A percentile compares a stretch with the other conserved stretches of the same genome.
Conservation (phyloP, 2,888 invertebrate genomes). For the Scaptomyza reducta region DNA sequence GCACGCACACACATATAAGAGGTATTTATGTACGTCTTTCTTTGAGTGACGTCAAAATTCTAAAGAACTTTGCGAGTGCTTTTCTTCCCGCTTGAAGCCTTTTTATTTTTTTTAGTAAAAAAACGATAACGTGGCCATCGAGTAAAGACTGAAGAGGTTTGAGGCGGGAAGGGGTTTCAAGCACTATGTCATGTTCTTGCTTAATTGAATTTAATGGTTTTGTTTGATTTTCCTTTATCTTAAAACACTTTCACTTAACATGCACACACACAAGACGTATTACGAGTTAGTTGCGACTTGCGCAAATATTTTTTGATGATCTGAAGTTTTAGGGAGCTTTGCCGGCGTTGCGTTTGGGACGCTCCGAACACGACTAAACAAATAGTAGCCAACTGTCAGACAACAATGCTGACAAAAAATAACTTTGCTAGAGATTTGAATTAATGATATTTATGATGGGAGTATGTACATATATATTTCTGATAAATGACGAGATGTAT, state of each 20-base stretch:
- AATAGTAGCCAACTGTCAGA: conserved; percentile 44
- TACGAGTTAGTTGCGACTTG: conserved; percentile 11
- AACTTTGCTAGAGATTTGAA: conserved; percentile 30
- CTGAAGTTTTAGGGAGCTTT: conserved; percentile 18
- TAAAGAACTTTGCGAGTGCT: conserved; percentile 25
- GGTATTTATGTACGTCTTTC: conserved; percentile 2
- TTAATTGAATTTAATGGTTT: conserved; percentile 9
- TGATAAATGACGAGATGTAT: conserved; percentile 37
- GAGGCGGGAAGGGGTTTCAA: background rate
- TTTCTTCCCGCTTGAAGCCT: conserved; percentile 6
- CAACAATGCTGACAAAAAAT: conserved; percentile 34
- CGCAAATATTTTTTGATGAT: conserved; percentile 22
- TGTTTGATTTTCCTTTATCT: conserved; percentile 13
- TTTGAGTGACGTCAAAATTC: conserved; percentile 37
- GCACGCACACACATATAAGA: background rate
- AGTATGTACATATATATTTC: conserved; percentile 32
- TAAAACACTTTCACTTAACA: conserved; percentile 48
- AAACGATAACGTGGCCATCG: conserved; percentile 63
- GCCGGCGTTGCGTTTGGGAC: conserved; percentile 53
- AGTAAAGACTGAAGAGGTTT: background rate
- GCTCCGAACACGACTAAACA: conserved; percentile 63
- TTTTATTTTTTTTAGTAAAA: conserved; percentile 17
- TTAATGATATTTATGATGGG: conserved; percentile 46
- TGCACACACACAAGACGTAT: background rate
- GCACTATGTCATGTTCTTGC: background rate